Base-by-base conservation (phyloP, 2,797 vertebrate genomes). In the Helicolenus hilgendorfi region DNA sequence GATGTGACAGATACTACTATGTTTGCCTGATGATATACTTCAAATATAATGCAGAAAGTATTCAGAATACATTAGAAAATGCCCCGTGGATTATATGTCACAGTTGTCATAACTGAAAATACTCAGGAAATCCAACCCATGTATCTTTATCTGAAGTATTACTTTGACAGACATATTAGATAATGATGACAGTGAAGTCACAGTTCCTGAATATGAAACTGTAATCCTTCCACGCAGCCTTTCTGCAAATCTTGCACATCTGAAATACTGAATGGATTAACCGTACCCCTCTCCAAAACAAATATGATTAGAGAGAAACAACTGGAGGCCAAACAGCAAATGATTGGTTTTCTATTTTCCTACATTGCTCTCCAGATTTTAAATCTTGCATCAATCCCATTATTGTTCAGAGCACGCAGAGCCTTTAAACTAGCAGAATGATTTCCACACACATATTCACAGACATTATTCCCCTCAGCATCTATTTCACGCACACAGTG, bases 311-410 rank as follows among this genome's bases (percentile, higher is more conserved):
- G 29, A 84, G 29, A 10, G 33, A 81, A 89, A 89, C 69, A 79
- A 62, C 59, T 18, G 35, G 58, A 76, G 60, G 77, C 53, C 70
- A 68, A 79, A 77, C 64, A 85, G 20, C 27, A 77, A 64, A 84
- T 55, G 64, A 86, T 70, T 86, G 64, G 1, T 85, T 93, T 80
- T 89, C 4, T 84, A 35, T 93, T 91, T 89, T 82, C 63, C 38
- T 29, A 13, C 59, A 53, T 31, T 29, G 22, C n/a, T 69, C n/a
- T 79, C 24, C 73, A 72, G 49, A 73, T 81, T 78, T 72, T 67
- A 31, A 73, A 69, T 63, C 64, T 35, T 69, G 27, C 22, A 77
- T 81, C 59, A 77, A 72, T 10, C 63, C n/a, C 41, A 38, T 59
- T 75, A 38, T 59, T 75, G 72, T 60, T 78, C 22, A 55, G 79